phyloP scores from a whole-genome alignment of 2,888 invertebrate genomes.

The Choreutis nemorana region DNA sequence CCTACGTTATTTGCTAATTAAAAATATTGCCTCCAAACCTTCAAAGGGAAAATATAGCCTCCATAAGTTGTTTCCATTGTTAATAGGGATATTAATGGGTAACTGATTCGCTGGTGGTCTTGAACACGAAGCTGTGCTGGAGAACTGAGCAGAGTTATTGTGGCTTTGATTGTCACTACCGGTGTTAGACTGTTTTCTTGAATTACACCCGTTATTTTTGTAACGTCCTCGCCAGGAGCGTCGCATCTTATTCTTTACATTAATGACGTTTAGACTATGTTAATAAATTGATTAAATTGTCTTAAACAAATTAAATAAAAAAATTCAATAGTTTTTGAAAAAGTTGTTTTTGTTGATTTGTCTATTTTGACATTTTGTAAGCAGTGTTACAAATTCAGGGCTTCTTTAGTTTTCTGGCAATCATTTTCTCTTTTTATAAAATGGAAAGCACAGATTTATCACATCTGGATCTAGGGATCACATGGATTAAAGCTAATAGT shows the following conservation, averaged over 20 bases:
- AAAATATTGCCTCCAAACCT: slow-evolving; percentile 43
- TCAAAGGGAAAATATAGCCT: slow-evolving; percentile 79
- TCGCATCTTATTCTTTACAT: slow-evolving; percentile 43
- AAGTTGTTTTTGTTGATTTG: no score
- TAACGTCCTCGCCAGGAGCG: slow-evolving; percentile 51
- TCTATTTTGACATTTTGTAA: no score
- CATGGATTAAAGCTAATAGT: no score
- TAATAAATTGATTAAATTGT: no score
- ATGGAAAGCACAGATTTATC: no score
- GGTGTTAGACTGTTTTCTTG: slow-evolving; percentile 19
- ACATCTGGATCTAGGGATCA: no score
- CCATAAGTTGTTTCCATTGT: slow-evolving; percentile 71
- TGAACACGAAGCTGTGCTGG: slow-evolving; percentile 29
- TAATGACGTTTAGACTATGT: no score
- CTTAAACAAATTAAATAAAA: no score
- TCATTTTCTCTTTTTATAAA: no score
- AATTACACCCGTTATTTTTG: slow-evolving; percentile 33
- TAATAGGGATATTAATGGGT: slow-evolving; percentile 35
- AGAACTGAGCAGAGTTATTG: slow-evolving; percentile 28
- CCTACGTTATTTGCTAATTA: not conserved
- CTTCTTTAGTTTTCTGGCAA: no score
- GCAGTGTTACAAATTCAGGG: no score
- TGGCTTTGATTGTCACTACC: slow-evolving; percentile 25
- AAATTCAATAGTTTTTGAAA: no score
- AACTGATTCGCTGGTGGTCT: slow-evolving; percentile 48